Base-by-base conservation (phyloP, 2,888 invertebrate species). In the Brachynemurus nebulosus region DNA sequence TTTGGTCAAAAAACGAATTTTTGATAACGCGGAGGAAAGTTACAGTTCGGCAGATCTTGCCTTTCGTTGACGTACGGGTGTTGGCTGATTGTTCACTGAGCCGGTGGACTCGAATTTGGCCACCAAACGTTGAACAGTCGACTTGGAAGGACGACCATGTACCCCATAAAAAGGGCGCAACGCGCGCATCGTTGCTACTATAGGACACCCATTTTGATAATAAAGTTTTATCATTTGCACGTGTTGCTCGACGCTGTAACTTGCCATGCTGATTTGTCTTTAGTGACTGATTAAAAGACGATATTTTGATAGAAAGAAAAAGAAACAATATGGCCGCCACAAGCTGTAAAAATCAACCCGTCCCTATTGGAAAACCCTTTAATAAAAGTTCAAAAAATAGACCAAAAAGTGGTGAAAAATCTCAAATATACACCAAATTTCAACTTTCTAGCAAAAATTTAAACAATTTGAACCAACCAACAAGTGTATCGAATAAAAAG, bases 1-100 rank as follows among this genome's bases (percentile, higher is more conserved):
- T n/a, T n/a, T n/a, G n/a, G n/a, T n/a, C n/a, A n/a, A n/a, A n/a
- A n/a, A n/a, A n/a, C n/a, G n/a, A n/a, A n/a, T n/a, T n/a, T n/a
- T n/a, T n/a, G n/a, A n/a, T n/a, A n/a, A n/a, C n/a, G n/a, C n/a
- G n/a, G n/a, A n/a, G n/a, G n/a, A n/a, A n/a, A n/a, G n/a, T n/a
- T n/a, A n/a, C n/a, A n/a, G n/a, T 47, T 56, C 55, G 45, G 49
- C 50, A 34, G 49, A 53, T 53, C 54, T 53, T 30, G 53, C 52
- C 50, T 53, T 56, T 42, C 47, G 45, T 50, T 44, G 45, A 53
- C 48, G 51, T 53, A 53, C 44, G 41, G 50, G 49, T 53, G 50
- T 51, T 53, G 50, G 46, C 45, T 45, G 47, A 36, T 54, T 48
- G 47, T 52, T 52, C 49, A 53, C 50, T 39, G 52, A 54, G 52